Base-by-base conservation (phyloP, 2,888 invertebrate species). In the Tridacna gigas region DNA sequence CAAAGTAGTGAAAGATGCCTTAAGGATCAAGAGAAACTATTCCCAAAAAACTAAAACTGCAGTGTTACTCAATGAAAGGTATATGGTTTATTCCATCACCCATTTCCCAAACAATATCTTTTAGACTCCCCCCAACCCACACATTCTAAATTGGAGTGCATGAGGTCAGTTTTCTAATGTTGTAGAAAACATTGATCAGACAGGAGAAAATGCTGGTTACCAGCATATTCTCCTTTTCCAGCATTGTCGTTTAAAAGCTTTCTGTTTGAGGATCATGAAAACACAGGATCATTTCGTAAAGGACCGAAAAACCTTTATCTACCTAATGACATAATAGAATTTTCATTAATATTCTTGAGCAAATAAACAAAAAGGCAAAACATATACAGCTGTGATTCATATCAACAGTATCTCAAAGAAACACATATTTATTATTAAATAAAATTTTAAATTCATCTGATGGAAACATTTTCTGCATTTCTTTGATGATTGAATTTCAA, bases 201-300 rank as follows among this genome's bases (percentile, higher is more conserved):
- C 4, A 22, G 63, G 13, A 63, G 63, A 63, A 63, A n/a, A 22
- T 63, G 63, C 63, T 63, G 7, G 63, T 63, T 13, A 63, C 63
- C n/a, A 63, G 63, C 63, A 63, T 22, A 9, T 63, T 63, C 63
- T 63, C 25, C 56, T 20, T 61, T n/a, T n/a, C 61, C 25, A 61
- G n/a, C 7, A 61, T 61, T 60, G 18, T 5, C n/a, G 18, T n/a
- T 60, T 60, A 15, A 11, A n/a, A n/a, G 18, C 22, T 15, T 22
- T n/a, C 18, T n/a, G n/a, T 11, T 20, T n/a, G n/a, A n/a, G n/a
- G n/a, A n/a, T n/a, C n/a, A n/a, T n/a, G n/a, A n/a, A n/a, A n/a
- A n/a, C n/a, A n/a, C n/a, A n/a, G n/a, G n/a, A n/a, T n/a, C n/a
- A n/a, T n/a, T n/a, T n/a, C n/a, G n/a, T n/a, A n/a, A 15, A 15